Evolutionary conservation across 2,113 vertebrate genomes (phyloP), one percentile per base, ranked within the genome.

Genomic region (Burhinus bistriatus): DNA sequence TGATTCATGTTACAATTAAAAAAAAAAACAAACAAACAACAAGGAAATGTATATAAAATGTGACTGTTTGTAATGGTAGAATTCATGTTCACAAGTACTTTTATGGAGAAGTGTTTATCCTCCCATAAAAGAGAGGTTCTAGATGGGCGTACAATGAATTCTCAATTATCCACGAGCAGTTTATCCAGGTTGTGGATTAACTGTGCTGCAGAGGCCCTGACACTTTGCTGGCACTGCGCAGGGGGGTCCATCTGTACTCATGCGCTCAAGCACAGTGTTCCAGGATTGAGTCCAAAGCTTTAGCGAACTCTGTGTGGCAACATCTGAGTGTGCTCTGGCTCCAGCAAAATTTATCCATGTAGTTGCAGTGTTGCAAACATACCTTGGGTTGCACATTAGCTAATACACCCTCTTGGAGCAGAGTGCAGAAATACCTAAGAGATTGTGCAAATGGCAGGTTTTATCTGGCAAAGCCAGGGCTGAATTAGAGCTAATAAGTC

Each of bases 381-480:
- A 87, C 91, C 57, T 85, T 83, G 82, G 36, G 82, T 96, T 96
- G 95, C 93, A 94, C 78, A 83, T 96, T 85, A 93, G 87, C 73
- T 94, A 87, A 89, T 87, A 93, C 70, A 85, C 77, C 81, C 87
- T 90, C 66, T 93, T 95, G 95, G 95, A 96, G 84, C 85, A 68
- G 84, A 95, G 89, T 55, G 84, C 65, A 96, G 81, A 96, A 97
- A 96, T 94, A 94, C 84, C 93, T 95, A 75, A 91, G 91, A 52
- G 91, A 61, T 82, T 97, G 93, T 96, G 93, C 87, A 96, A 96
- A 89, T 6, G 0, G 36, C 66, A 93, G 89, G 90, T 79, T 85
- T 84, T 76, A 34, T 87, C 95, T 96, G 95, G 95, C 95, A 97
- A 76, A 94, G 30, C 30, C 62, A 49, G 66, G 78, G 34, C 61